phyloP scores from a whole-genome alignment of 2,888 invertebrate species.

The Rhingia rostrata region DNA sequence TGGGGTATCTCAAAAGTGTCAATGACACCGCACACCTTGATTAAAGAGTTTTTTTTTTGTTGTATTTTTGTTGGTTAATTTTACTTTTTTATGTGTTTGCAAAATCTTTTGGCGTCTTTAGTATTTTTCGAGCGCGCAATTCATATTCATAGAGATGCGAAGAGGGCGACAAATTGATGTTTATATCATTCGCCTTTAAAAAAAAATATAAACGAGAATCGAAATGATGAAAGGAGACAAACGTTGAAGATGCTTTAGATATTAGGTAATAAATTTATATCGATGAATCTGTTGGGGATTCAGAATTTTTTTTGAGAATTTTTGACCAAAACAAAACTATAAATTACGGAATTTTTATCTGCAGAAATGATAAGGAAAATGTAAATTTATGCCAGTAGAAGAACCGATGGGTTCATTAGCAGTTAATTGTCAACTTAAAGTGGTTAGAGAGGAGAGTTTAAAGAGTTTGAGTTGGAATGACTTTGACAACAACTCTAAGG shows the following conservation, averaged over 20 bases:
- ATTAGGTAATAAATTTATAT: too few relatives aligned
- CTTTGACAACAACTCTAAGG: too few relatives aligned
- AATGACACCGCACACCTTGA: conserved; percentile 44
- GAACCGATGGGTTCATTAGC: not conserved
- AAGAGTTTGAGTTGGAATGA: too few relatives aligned
- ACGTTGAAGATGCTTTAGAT: too few relatives aligned
- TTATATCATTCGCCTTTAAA: not conserved
- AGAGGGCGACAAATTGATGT: not conserved
- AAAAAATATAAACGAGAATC: not conserved
- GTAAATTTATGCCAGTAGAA: not conserved
- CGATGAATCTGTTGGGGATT: too few relatives aligned
- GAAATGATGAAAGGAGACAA: not conserved
- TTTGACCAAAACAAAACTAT: conserved; percentile 10
- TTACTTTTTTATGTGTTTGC: not conserved
- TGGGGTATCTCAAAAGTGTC: conserved; percentile 26
- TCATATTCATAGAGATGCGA: conserved; percentile 11
- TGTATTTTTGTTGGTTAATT: not conserved
- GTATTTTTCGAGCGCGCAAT: not conserved
- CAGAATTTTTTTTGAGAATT: too few relatives aligned
- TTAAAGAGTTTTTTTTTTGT: not conserved
- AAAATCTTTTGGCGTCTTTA: conserved; percentile 17
- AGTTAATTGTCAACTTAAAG: not conserved
- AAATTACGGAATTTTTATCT: not conserved
- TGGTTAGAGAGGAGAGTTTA: too few relatives aligned
- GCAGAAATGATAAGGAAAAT: not conserved